These are phyloP conservation scores for Bombyx huttoni DNA, from an alignment of 2,888 invertebrate species.

Conservation along the genomic window DNA sequence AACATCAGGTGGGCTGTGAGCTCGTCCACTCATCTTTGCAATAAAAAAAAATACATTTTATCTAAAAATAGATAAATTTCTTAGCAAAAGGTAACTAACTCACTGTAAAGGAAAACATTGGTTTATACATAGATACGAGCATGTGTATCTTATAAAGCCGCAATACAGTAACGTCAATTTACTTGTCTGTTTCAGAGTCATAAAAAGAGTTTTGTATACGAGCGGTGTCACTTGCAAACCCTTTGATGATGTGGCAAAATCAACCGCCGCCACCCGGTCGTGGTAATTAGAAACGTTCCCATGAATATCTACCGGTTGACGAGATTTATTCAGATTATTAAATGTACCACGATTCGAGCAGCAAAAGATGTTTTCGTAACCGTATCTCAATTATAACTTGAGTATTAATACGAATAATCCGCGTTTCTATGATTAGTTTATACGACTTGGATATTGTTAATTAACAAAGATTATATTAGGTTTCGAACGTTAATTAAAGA, in stretches of 20 bases:
- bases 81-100: too few species aligned
- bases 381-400: not conserved
- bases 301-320: constrained; percentile 22
- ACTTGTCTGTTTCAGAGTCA: constrained; percentile 7
- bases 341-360: not conserved
- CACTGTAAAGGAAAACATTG: not conserved
- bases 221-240: constrained; percentile 21
- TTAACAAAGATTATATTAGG: too few species aligned
- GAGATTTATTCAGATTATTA: constrained; percentile 19
- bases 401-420: not conserved
- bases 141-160: not conserved
- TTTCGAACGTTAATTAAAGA: too few species aligned
- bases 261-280: constrained; percentile 26
- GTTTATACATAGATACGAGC: not conserved
- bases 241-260: constrained; percentile 30
- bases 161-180: constrained; percentile 1
- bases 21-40: too few species aligned
- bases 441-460: too few species aligned
- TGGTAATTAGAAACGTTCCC: constrained; percentile 34
- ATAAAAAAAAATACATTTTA: too few species aligned
- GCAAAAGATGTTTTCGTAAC: not conserved
- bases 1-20: too few species aligned
- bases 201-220: constrained; percentile 19
- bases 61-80: too few species aligned
- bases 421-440: too few species aligned